Evolutionary conservation across 1,140 invertebrate species (phyloP).

Genomic region (Eubasilissa regina): DNA sequence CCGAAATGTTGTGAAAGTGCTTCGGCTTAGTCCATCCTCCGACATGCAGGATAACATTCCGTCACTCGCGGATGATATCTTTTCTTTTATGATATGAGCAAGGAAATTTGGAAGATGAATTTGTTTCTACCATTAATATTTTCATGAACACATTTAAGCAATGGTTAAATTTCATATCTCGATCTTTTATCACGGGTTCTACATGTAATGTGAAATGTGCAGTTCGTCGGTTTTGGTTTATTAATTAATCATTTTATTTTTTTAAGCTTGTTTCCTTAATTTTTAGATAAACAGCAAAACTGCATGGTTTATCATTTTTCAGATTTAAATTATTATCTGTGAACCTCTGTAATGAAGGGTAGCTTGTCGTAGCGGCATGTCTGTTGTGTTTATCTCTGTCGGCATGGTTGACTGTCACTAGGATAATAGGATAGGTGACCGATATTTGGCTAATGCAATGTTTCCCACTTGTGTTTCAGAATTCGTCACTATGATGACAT

Average conservation of each 20-base stretch:
- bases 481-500: conserved; percentile 99
- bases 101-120: conserved; percentile 55
- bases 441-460: conserved; percentile 56
- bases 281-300: neutral
- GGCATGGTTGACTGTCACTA: conserved; percentile 8
- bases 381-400: neutral
- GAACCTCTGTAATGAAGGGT: too few species aligned
- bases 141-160: neutral
- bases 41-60: too few species aligned
- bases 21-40: neutral
- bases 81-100: conserved; percentile 39
- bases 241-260: too few species aligned
- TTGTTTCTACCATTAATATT: neutral
- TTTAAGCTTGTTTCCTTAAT: too few species aligned
- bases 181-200: too few species aligned
- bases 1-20: neutral
- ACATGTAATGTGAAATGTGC: neutral
- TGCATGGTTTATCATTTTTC: neutral
- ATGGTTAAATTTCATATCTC: too few species aligned
- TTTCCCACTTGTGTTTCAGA: conserved; percentile 81
- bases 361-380: conserved; percentile 53
- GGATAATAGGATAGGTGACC: too few species aligned
- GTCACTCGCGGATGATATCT: too few species aligned
- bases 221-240: neutral
- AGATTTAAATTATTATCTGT: too few species aligned